These are phyloP conservation scores for Siphlonurus alternatus DNA, from an alignment of 2,888 invertebrate species.

Conservation along the genomic window DNA sequence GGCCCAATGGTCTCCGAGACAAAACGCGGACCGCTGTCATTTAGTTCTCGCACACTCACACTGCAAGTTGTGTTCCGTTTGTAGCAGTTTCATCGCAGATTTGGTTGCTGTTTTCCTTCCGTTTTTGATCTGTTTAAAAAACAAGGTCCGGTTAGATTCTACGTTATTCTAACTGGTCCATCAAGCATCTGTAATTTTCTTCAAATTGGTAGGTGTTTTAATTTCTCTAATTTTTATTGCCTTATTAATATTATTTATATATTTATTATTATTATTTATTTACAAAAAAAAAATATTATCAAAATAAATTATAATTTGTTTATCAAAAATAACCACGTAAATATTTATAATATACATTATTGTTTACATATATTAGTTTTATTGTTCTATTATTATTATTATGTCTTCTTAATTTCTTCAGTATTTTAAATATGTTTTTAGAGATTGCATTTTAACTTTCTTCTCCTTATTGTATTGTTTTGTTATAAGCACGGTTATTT, in stretches of 20 bases:
- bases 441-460: too few relatives aligned
- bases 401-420: too few relatives aligned
- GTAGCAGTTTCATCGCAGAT: conserved; percentile 29
- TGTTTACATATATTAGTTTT: too few relatives aligned
- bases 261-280: not conserved
- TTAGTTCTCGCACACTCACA: conserved; percentile 44
- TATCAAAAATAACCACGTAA: too few relatives aligned
- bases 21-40: conserved; percentile 21
- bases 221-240: conserved; percentile 3
- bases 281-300: too few relatives aligned
- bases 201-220: conserved; percentile 13
- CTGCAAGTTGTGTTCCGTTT: conserved; percentile 45
- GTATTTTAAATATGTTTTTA: too few relatives aligned
- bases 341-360: too few relatives aligned
- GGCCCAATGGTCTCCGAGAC: not conserved
- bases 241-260: not conserved
- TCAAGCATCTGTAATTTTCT: conserved; percentile 24
- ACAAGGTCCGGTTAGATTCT: conserved; percentile 6
- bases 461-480: too few relatives aligned
- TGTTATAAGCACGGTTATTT: too few relatives aligned
- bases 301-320: too few relatives aligned
- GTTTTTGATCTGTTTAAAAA: conserved; percentile 34
- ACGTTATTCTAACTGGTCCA: conserved; percentile 8
- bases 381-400: too few relatives aligned
- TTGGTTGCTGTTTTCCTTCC: conserved; percentile 34